Evolutionary conservation across 2,888 invertebrate genomes (phyloP), one percentile per base, ranked within the genome.

Genomic region (Drosophila subsilvestris): DNA sequence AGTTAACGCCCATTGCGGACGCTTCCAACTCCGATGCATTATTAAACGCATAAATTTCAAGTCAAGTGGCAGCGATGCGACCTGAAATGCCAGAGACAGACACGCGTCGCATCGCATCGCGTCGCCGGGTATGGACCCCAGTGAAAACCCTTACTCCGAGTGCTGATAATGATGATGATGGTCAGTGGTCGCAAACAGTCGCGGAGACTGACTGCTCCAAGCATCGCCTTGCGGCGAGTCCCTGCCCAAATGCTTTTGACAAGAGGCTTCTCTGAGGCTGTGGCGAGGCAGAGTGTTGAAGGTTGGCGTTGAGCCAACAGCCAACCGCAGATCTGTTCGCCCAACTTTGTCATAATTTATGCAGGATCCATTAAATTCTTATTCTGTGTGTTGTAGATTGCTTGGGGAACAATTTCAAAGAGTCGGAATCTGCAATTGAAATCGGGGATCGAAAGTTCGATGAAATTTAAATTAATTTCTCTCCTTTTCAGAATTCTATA

Each of bases 21-120:
- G 14, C 29, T 25, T 20, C 25, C 54, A 25, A 17, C 47, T 47
- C 17, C 50, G 67, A 55, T 75, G 74, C 75, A 74, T 74, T 74
- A 74, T 68, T 74, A 75, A 74, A 62, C 68, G 58, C 68, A 74
- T 74, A 63, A 74, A 74, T 75, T 72, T 55, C 43, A 51, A 65
- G 54, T 49, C 65, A 65, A 59, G 65, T 63, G 63, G 63, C 65
- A 48, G 53, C 56, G n/a, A 56, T 9, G 37, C 37, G 37, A 37
- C 32, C 67, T 43, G 10, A 70, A 63, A 63, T 49, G 67, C 47
- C 67, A 47, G 25, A 47, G 57, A 68, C 65, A 65, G 65, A 60
- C 43, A 54, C 42, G 22, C 53, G 45, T 25, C 25, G 25, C 25
- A 1, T 25, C 22, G 22, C 22, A 0, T 20, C 20, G 1, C 20